A percentile compares a stretch with the other conserved stretches of the same genome.
Conservation (phyloP, 2,797 vertebrate genomes). For the Gouania willdenowi region DNA sequence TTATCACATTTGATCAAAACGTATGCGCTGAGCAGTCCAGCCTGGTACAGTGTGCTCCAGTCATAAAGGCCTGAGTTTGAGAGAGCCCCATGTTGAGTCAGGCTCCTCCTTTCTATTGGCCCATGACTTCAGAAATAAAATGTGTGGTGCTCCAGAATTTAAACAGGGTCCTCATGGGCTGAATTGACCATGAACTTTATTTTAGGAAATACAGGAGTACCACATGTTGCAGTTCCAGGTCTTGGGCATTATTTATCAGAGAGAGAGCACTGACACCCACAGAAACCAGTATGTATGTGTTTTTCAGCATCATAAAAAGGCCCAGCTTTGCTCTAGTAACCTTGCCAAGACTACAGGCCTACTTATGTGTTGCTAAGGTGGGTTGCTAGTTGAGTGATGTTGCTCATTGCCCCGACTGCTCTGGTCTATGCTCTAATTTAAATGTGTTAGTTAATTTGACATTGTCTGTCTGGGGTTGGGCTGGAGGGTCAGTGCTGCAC, state of each 20-base stretch:
- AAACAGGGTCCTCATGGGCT: conserved; percentile 78
- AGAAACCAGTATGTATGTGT: conserved; percentile 61
- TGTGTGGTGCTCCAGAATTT: conserved; percentile 58
- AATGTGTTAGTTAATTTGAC: conserved; percentile 77
- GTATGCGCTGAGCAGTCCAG: conserved; percentile 39
- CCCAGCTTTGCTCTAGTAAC: conserved; percentile 67
- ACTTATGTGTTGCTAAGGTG: conserved; percentile 62
- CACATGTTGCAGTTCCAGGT: conserved; percentile 43
- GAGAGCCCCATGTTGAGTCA: conserved; percentile 40
- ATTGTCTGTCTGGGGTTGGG: conserved; percentile 77
- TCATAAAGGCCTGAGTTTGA: conserved; percentile 33
- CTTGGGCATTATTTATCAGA: conserved; percentile 34
- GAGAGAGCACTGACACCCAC: conserved; percentile 56
- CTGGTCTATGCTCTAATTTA: conserved; percentile 73
- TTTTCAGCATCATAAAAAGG: conserved; percentile 56
- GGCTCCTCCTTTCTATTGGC: conserved; percentile 22
- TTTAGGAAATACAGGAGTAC: conserved; percentile 66
- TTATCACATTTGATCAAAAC: conserved; percentile 33
- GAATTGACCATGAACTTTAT: conserved; percentile 70
- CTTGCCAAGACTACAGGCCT: conserved; percentile 60
- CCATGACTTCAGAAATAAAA: conserved; percentile 52
- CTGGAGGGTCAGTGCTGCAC: conserved; percentile 80
- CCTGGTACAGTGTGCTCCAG: conserved; percentile 52
- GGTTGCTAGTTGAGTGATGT: conserved; percentile 71
- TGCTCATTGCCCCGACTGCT: conserved; percentile 77